Base-by-base conservation (phyloP, 2,888 invertebrate species). In the Drosophila austrosaltans region DNA sequence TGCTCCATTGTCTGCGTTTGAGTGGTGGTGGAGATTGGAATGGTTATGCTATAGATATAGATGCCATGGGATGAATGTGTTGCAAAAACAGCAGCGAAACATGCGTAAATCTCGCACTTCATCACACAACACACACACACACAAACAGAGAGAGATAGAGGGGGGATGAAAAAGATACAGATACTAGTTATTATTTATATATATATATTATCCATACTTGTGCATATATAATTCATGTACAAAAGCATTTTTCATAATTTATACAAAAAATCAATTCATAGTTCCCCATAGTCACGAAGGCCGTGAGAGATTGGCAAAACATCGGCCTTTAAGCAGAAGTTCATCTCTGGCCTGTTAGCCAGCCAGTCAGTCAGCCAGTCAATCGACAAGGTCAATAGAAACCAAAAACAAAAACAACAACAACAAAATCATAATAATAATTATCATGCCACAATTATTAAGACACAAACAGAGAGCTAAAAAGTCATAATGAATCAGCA, bases 401-500 rank as follows among this genome's bases (percentile, higher is more conserved):
- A 71, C 62, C 71, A 57, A 71, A 77, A 63, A 42, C 3, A 25
- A 22, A 48, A 48, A 40, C n/a, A 12, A 40, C n/a, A 40, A 48
- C 22, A 39, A 39, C 1, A 12, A 39, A 39, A 10, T 12, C 40
- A n/a, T n/a, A 48, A 48, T 48, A 48, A 79, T 79, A 79, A 79
- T 78, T 78, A 76, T 63, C 69, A 66, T 73, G 76, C 74, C 81
- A 56, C 77, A 76, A 80, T 80, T 81, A 81, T 78, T 76, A 76
- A 78, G 79, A 78, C 53, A 71, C 63, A 53, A 32, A 66, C 63
- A 10, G 40, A 69, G 54, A 68, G 69, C 54, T 61, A 61, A 68
- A 69, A 61, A 36, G 39, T 58, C 20, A 25, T 58, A 48, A 74
- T 75, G 75, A 75, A 66, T 66, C 76, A 73, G 63, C 73, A 32